Conservation (phyloP, 2,797 vertebrate genomes). For the Aphelocoma californica region DNA sequence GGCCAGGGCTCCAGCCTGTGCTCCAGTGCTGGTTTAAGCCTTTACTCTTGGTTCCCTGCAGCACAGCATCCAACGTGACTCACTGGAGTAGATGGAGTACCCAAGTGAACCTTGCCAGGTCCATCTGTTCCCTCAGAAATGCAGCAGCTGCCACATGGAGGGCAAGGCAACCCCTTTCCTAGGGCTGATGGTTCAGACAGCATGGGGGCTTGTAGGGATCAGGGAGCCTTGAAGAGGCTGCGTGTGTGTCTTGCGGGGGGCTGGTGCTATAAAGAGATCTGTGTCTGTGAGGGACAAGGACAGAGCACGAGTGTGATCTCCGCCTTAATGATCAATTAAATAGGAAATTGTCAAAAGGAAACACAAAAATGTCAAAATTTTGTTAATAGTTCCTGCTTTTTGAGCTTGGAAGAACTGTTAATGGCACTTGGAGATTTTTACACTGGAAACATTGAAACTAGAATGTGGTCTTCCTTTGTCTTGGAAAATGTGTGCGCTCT, state of each 20-base stretch:
- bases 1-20: not conserved
- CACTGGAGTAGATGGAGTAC: not conserved
- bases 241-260: not conserved
- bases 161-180: not conserved
- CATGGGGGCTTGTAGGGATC: not conserved
- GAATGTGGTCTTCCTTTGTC: not conserved
- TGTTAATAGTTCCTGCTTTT: constrained; percentile 14
- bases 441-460: not conserved
- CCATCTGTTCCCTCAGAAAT: not conserved
- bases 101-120: not conserved
- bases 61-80: accelerated
- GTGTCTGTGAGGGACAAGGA: constrained; percentile 1
- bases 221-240: not conserved
- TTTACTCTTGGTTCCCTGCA: not conserved
- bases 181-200: not conserved
- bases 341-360: constrained; percentile 52
- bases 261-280: not conserved
- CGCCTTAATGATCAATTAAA: constrained; percentile 61
- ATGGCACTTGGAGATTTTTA: constrained; percentile 20
- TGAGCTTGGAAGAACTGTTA: not conserved
- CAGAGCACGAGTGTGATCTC: not conserved
- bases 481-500: not conserved
- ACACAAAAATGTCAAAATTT: constrained; percentile 22
- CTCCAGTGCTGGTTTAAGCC: not conserved
- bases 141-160: accelerated